These are phyloP conservation scores for Odontophorus gujanensis DNA, from an alignment of 2,113 vertebrate species.

Conservation along the genomic window DNA sequence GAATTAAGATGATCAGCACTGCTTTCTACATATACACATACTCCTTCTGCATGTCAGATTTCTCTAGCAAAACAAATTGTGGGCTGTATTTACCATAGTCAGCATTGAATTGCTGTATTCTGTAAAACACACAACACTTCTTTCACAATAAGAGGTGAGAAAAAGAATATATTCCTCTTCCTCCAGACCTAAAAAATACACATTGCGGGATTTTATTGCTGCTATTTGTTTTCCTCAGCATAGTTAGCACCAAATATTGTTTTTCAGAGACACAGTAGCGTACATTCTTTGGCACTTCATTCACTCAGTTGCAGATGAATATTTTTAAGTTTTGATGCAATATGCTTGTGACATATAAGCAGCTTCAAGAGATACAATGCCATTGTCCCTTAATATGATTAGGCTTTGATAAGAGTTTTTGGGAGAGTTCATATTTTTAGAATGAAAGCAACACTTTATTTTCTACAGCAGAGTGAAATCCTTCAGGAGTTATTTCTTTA, in stretches of 20 bases:
- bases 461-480: neutral
- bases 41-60: neutral
- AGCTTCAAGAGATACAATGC: slow-evolving; percentile 3
- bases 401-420: neutral
- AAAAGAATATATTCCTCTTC: neutral
- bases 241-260: neutral
- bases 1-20: neutral
- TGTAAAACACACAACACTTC: neutral
- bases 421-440: neutral
- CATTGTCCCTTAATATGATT: neutral
- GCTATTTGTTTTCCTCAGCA: neutral
- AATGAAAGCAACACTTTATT: neutral
- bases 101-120: neutral
- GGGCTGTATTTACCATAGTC: neutral
- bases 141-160: neutral
- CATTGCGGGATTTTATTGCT: neutral
- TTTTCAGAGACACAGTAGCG: neutral
- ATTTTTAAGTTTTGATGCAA: slow-evolving; percentile 10
- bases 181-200: neutral
- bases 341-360: slow-evolving; percentile 10
- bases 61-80: neutral
- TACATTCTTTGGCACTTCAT: neutral
- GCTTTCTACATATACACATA: neutral
- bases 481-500: neutral
- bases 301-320: neutral